These are phyloP conservation scores for Rhinogobius similis DNA, from an alignment of 2,113 vertebrate genomes.

Conservation along the genomic window DNA sequence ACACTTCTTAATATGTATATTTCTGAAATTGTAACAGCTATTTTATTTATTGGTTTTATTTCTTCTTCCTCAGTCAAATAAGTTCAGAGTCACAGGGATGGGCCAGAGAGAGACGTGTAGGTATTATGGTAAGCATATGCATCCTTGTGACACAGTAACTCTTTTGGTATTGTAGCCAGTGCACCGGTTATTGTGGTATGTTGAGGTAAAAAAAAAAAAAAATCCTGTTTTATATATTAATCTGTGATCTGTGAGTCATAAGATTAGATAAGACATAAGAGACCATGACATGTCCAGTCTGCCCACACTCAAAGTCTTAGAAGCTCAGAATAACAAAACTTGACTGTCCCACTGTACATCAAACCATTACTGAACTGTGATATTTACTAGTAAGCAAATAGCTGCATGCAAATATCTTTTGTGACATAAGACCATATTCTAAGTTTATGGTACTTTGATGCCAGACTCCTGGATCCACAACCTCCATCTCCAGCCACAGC, in stretches of 20 bases:
- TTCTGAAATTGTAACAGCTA: neutral
- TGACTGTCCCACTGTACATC: no score
- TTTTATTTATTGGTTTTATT: neutral
- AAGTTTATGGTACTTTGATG: conserved; percentile 1
- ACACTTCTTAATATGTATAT: neutral
- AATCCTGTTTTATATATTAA: no score
- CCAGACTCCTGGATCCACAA: conserved; percentile 72
- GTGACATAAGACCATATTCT: no score
- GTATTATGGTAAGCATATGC: conserved; percentile 16
- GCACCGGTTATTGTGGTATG: neutral
- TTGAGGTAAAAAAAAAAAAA: no score
- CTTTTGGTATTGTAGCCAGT: neutral
- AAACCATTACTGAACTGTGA: no score
- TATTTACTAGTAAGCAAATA: no score
- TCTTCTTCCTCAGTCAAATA: conserved; percentile 38
- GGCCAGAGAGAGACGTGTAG: conserved; percentile 51
- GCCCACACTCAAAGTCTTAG: no score
- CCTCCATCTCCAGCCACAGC: conserved; percentile 62
- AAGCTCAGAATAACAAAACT: no score
- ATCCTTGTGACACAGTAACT: neutral
- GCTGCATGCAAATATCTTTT: no score
- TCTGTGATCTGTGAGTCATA: no score
- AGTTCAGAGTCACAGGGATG: conserved; percentile 63
- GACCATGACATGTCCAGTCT: no score
- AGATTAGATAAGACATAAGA: no score